Evolutionary conservation across 2,888 invertebrate genomes (phyloP), one percentile per base, ranked within the genome.

Genomic region (Stenurella melanura): DNA sequence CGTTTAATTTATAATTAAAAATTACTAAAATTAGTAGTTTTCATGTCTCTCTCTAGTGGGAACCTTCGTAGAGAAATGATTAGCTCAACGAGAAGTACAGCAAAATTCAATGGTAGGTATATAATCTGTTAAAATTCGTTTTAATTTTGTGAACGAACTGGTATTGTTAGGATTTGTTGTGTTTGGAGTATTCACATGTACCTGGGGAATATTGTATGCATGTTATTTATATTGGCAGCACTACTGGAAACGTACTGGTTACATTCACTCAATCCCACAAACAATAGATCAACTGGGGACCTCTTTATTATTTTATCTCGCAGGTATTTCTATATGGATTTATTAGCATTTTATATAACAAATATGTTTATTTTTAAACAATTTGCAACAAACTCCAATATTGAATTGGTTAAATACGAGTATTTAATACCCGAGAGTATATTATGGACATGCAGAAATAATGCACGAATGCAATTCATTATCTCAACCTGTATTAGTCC

Each of bases 301-400:
- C 76, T 60, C 76, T 80, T 80, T 80, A 78, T 80, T 80, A 80
- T 80, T 80, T 78, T 78, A 77, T 77, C 77, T 75, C 75, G 56
- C 74, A 77, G 78, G 78, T 78, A 78, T 76, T 78, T 78, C 50
- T 74, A 66, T 76, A 61, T 71, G 66, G 75, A 80, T 79, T 79
- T 79, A 79, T 75, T 69, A 70, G 42, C 71, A 78, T 75, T 79
- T 58, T 58, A 21, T 57, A 57, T 21, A 58, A 58, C 19, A 18
- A 12, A 21, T 58, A 19, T 58, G 21, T 58, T 21, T 58, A 58
- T 58, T 58, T 58, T 58, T 58, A 18, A 10, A 15, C 11, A 58
- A 58, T 9, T 7, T 58, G 58, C 58, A 58, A 58, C 11, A 19
- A 2, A 58, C 21, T 21, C 6, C 18, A 57, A 21, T 58, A n/a